Evolutionary conservation across 2,888 invertebrate species (phyloP).

Genomic region (Leucania comma): DNA sequence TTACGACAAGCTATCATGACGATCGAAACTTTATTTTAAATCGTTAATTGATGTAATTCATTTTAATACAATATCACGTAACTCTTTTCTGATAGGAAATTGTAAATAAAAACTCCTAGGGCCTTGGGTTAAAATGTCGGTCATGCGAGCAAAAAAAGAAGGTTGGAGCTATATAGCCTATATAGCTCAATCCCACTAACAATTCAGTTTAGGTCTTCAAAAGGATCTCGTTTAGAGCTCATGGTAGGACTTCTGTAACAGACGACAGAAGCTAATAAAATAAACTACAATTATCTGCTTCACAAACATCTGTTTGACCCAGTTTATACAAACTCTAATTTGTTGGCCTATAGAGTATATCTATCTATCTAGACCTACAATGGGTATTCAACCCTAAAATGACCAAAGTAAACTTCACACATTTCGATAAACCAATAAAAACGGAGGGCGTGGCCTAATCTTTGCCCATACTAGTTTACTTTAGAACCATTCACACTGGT

Average conservation of each 20-base stretch:
- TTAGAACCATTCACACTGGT: slow-evolving; percentile 2
- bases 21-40: not conserved
- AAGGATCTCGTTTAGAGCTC: no score
- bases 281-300: not conserved
- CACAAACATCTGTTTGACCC: not conserved
- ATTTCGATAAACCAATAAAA: slow-evolving; percentile 48
- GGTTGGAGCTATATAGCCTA: no score
- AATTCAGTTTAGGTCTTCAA: no score
- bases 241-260: no score
- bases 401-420: slow-evolving; percentile 17
- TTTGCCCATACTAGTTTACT: slow-evolving; percentile 13
- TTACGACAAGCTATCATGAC: not conserved
- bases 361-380: no score
- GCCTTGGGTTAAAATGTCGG: no score
- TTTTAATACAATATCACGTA: not conserved
- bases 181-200: no score
- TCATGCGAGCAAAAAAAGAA: no score
- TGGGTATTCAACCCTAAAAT: slow-evolving; percentile 2
- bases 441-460: slow-evolving; percentile 28
- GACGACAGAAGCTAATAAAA: no score
- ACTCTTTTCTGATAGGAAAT: not conserved
- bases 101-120: no score
- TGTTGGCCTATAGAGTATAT: not conserved
- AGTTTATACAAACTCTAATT: no score
- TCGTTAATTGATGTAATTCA: not conserved